phyloP scores from a whole-genome alignment of 2,888 invertebrate genomes.

The Drosophila pegasa region DNA sequence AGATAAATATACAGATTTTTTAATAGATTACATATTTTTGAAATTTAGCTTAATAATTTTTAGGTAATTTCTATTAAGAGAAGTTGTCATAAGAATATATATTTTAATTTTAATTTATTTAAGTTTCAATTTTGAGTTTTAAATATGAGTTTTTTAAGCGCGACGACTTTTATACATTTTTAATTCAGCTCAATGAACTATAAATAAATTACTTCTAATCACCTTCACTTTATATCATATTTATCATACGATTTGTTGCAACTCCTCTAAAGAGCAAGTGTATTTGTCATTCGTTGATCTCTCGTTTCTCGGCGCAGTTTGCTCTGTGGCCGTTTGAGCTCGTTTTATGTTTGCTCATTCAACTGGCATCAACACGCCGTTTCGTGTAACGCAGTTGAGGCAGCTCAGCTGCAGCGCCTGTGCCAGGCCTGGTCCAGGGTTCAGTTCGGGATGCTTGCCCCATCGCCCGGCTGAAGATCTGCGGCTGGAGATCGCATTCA shows the following conservation, averaged over 20 bases:
- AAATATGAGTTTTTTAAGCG: too few relatives aligned
- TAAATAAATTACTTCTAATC: too few relatives aligned
- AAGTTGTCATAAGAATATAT: too few relatives aligned
- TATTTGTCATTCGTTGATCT: neutral
- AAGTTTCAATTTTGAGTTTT: too few relatives aligned
- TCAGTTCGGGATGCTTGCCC: slow-evolving; percentile 24
- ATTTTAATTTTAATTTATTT: too few relatives aligned
- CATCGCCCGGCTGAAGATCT: slow-evolving; percentile 22
- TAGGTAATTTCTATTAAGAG: too few relatives aligned
- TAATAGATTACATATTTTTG: too few relatives aligned
- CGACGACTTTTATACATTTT: too few relatives aligned
- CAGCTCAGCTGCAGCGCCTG: slow-evolving; percentile 27
- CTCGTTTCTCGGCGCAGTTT: neutral
- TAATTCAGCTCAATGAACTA: too few relatives aligned
- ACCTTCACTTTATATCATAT: too few relatives aligned
- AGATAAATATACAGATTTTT: too few relatives aligned
- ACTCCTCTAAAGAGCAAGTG: slow-evolving; percentile 3
- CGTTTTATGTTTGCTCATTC: slow-evolving; percentile 65
- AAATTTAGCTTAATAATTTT: too few relatives aligned
- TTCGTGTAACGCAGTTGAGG: slow-evolving; percentile 58
- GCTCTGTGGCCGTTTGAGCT: slow-evolving; percentile 19
- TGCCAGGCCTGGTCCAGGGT: slow-evolving; percentile 22
- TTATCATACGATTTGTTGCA: neutral
- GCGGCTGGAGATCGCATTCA: slow-evolving; percentile 41
- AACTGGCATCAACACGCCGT: slow-evolving; percentile 75